Evolutionary conservation across 2,888 invertebrate species (phyloP).

Genomic region (Xanthostigma xanthostigma): DNA sequence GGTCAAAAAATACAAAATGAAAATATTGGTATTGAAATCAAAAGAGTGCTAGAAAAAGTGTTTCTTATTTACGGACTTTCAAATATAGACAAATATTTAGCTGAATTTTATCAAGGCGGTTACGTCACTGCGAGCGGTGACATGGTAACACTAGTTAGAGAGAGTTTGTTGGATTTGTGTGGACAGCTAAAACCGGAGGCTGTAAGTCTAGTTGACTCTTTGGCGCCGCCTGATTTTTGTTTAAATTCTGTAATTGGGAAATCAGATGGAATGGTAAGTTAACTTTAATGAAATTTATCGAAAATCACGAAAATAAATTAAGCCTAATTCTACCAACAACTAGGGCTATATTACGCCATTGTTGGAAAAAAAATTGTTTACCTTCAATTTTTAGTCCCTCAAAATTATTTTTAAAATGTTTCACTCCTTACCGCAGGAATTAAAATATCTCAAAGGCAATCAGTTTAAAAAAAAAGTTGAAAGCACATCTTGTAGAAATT

Average conservation of each 20-base stretch:
- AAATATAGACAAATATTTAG: constrained; percentile 42
- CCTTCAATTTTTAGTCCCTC: too few relatives aligned
- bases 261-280: constrained; percentile 65
- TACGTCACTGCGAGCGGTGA: constrained; percentile 17
- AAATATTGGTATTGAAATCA: constrained; percentile 22
- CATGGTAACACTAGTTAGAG: constrained; percentile 45
- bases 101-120: constrained; percentile 44
- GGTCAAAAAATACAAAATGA: constrained; percentile 30
- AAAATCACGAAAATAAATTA: constrained; percentile 1
- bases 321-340: neutral
- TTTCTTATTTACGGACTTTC: constrained; percentile 40
- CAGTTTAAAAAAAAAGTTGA: too few relatives aligned
- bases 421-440: too few relatives aligned
- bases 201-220: constrained; percentile 64
- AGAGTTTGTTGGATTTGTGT: constrained; percentile 54
- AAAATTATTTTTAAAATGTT: too few relatives aligned
- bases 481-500: too few relatives aligned
- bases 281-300: neutral
- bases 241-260: constrained; percentile 73
- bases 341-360: too few relatives aligned
- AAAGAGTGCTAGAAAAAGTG: constrained; percentile 32
- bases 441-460: too few relatives aligned
- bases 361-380: too few relatives aligned
- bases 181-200: constrained; percentile 54
- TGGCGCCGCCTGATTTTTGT: constrained; percentile 82